phyloP scores from a whole-genome alignment of 2,113 vertebrate species.

The human (Homo sapiens) region DNA sequence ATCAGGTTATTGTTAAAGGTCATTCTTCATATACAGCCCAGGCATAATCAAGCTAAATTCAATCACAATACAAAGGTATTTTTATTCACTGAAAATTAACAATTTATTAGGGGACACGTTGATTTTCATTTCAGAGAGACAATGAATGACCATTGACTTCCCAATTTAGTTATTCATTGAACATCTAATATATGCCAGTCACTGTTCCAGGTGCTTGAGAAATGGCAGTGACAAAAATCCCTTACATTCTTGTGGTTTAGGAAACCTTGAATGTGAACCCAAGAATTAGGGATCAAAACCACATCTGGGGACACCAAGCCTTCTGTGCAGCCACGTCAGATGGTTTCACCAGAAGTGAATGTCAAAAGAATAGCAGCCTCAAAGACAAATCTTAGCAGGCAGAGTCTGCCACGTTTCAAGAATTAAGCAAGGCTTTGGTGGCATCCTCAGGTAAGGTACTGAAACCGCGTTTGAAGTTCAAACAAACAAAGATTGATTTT shows the following conservation, averaged over 20 bases:
- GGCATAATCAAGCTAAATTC: neutral
- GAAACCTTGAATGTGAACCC: neutral
- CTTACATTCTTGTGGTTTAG: neutral
- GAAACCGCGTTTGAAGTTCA: neutral
- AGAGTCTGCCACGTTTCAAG: neutral
- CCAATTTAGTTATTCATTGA: neutral
- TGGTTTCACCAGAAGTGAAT: neutral
- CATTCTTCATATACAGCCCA: neutral
- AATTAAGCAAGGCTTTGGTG: neutral
- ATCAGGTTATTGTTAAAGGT: neutral
- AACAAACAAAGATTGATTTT: neutral
- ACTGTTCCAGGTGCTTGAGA: neutral
- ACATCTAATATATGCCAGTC: neutral
- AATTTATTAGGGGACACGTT: neutral
- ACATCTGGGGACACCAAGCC: neutral
- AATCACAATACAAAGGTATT: neutral
- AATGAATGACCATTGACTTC: neutral
- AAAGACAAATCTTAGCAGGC: neutral
- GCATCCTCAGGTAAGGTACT: neutral
- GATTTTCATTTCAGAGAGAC: neutral
- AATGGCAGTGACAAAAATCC: neutral
- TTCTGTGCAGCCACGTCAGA: fast-evolving
- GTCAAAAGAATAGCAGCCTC: neutral
- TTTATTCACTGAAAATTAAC: neutral
- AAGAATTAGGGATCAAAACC: neutral